Conservation (phyloP, 2,888 invertebrate genomes). For the Anticlea derivata region DNA sequence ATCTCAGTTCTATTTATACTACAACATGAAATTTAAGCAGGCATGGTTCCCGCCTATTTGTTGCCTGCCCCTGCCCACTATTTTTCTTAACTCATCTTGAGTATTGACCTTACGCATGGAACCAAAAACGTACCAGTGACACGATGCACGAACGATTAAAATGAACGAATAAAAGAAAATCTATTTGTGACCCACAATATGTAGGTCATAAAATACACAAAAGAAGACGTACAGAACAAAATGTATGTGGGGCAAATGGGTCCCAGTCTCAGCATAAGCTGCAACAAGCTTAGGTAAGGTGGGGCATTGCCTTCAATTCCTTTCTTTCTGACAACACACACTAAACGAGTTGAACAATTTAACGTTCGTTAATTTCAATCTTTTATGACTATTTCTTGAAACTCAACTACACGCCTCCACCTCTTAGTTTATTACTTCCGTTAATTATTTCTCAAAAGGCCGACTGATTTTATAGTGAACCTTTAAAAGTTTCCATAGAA, state of each 20-base stretch:
- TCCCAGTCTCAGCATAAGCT: too few species aligned
- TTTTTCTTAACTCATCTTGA: background rate
- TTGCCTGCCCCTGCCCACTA: too few species aligned
- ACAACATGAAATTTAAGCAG: too few species aligned
- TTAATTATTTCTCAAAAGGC: background rate
- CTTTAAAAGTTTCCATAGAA: slow-evolving; percentile 6
- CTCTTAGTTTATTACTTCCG: slow-evolving; percentile 14
- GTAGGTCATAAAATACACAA: too few species aligned
- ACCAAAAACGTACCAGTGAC: background rate
- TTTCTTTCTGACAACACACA: slow-evolving; percentile 4
- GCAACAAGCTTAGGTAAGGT: too few species aligned
- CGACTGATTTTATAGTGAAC: slow-evolving; percentile 8
- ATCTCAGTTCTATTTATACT: too few species aligned
- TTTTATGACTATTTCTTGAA: slow-evolving; percentile 2
- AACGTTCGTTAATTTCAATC: slow-evolving; percentile 4
- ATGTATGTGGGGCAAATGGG: too few species aligned
- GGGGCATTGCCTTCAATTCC: slow-evolving; percentile 6
- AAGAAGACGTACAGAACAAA: too few species aligned
- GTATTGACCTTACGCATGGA: background rate
- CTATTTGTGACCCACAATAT: too few species aligned
- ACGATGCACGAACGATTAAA: background rate
- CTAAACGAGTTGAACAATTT: background rate
- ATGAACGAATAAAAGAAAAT: too few species aligned
- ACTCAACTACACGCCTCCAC: background rate
- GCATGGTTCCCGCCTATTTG: too few species aligned